Base-by-base conservation (phyloP, 2,113 vertebrate genomes). In the Macroglossus sobrinus region DNA sequence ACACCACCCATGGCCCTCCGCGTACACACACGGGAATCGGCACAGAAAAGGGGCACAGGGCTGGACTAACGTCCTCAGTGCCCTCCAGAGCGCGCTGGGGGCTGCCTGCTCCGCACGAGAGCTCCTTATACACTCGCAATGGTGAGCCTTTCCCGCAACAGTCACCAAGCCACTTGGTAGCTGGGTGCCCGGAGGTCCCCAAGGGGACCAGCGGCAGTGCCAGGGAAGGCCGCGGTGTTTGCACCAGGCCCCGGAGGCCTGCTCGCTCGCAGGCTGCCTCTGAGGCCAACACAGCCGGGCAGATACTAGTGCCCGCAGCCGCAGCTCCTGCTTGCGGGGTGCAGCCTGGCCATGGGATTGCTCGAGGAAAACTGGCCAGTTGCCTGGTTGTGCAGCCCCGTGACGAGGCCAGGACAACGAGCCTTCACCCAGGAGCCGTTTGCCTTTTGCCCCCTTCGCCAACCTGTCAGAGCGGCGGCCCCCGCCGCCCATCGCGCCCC, bases 371-470 rank as follows among this genome's bases (percentile, higher is more conserved):
- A 75, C n/a, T 63, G 9, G 57, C 14, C 53, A 84, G 71, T 84
- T 76, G 68, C 40, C 69, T 59, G 47, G 55, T 69, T 47, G 69
- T 80, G n/a, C 40, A 72, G 35, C 43, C 19, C 35, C 38, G 18
- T 14, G n/a, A 80, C 82, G 88, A 93, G 75, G 15, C 19, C 92
- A 90, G 45, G 50, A 61, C 30, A 45, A n/a, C 9, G 30, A 91
- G 59, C 47, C 68, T 75, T 59, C 50, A 61, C 40, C 81, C 13
- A 57, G 43, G 74, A 82, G 71, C 35, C 72, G 87, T n/a, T 80
- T 88, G 50, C 74, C 71, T 76, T 68, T 76, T 75, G 84, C 71
- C 97, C 45, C 94, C 66, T 57, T 50, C 88, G 57, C 59, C 85
- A 91, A 82, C 88, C 59, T 76, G 28, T 59, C 59, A 91, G 76